Evolutionary conservation across 37 sponge, comb jelly and placozoan species (phyloP), one percentile per base, ranked within the genome.

Genomic region (Crambe crambe): DNA sequence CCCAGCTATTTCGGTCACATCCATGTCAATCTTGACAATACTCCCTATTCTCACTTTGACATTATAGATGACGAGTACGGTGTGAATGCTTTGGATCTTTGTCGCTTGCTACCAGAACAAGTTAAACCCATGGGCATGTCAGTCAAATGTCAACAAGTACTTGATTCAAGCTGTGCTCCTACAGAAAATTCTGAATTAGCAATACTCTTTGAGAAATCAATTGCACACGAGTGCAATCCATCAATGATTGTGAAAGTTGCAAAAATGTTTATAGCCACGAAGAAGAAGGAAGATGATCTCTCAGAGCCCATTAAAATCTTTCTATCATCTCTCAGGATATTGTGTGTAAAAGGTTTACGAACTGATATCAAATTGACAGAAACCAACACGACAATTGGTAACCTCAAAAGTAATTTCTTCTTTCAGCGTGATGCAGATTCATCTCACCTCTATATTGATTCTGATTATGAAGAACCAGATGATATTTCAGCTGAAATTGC

Each of bases 61-160:
- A 8, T 70, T 18, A 25, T 3, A 29, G 74, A 51, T 54, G 74
- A 56, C 9, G 5, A 51, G 8, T 74, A 74, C n/a, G 74, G 74
- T 18, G 30, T 21, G 8, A 56, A 15, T 56, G 56, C 56, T 32
- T 18, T 57, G 27, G 39, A 80, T 68, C 1, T 82, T 9, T 82
- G 83, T 58, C 54, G 39, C 15, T 42, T 31, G 31, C 54, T 82
- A 42, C 83, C 83, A 61, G 2, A 72, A 54, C 39, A 47, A n/a
- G 64, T 82, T 4, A 40, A 74, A 25, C 83, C 83, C 27, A 72
- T n/a, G 25, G 34, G 66, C 2, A 44, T 82, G 42, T 82, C 83
- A n/a, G 29, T 38, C 1, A 4, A 39, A 22, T 60, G 62, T 41
- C 6, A 37, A 4, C 74, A 82, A 41, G 18, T 56, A 17, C 31